These are phyloP conservation scores for Apotomis turbidana DNA, from an alignment of 2,888 invertebrate species.

Conservation along the genomic window DNA sequence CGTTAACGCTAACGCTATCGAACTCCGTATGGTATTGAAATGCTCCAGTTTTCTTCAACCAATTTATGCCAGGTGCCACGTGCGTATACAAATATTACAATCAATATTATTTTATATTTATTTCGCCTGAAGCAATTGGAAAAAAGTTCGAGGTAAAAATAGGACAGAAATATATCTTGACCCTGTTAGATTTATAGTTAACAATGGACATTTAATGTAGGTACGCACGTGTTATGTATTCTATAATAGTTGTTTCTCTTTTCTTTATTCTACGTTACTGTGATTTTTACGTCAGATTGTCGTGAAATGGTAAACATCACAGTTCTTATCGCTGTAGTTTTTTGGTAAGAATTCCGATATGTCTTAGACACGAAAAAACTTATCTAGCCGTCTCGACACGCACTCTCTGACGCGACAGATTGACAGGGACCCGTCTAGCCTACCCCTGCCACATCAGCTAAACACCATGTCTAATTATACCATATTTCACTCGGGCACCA, in stretches of 20 bases:
- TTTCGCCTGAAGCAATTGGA: not conserved
- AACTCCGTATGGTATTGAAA: conserved; percentile 30
- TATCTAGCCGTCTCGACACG: conserved; percentile 33
- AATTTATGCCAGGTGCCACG: conserved; percentile 11
- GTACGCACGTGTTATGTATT: not conserved
- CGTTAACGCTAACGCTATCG: conserved; percentile 34
- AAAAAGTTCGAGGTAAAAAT: not conserved
- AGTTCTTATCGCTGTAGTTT: conserved; percentile 30
- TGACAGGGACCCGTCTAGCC: conserved; percentile 22
- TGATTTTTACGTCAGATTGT: conserved; percentile 24
- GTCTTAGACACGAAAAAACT: conserved; percentile 33
- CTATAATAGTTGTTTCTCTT: not conserved
- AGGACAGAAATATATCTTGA: too few relatives aligned
- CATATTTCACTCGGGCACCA: conserved; percentile 34
- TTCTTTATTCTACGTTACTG: conserved; percentile 14
- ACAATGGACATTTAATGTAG: too few relatives aligned
- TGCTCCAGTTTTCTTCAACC: conserved; percentile 29
- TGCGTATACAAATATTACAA: too few relatives aligned
- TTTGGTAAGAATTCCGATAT: conserved; percentile 25
- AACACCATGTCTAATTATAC: conserved; percentile 38
- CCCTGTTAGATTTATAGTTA: too few relatives aligned
- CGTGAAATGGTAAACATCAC: conserved; percentile 27
- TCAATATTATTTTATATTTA: not conserved
- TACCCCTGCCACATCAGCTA: conserved; percentile 19
- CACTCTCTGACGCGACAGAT: conserved; percentile 30